Evolutionary conservation across 2,888 invertebrate genomes (phyloP).

Genomic region (Laothoe populi): DNA sequence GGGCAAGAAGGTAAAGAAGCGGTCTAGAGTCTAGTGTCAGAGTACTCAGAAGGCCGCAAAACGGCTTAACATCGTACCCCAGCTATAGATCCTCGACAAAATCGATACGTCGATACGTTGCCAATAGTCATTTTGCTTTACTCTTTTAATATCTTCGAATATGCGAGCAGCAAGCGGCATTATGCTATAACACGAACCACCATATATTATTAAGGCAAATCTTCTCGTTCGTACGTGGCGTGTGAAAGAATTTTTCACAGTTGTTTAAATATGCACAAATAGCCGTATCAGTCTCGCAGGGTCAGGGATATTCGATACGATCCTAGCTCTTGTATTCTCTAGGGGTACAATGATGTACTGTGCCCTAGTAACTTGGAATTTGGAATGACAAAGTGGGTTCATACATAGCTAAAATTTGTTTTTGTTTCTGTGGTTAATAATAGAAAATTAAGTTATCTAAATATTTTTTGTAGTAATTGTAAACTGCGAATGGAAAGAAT

Average conservation of each 20-base stretch:
- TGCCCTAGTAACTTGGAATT: background rate
- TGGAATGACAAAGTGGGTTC: too few species aligned
- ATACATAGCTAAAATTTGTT: background rate
- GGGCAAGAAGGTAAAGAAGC: too few species aligned
- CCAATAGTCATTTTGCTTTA: background rate
- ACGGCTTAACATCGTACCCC: too few species aligned
- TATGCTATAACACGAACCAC: slow-evolving; percentile 20
- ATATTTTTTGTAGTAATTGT: too few species aligned
- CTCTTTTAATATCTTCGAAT: slow-evolving; percentile 1
- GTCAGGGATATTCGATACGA: slow-evolving; percentile 39
- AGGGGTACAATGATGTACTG: slow-evolving; percentile 26
- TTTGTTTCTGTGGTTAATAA: background rate
- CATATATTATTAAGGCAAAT: slow-evolving; percentile 35
- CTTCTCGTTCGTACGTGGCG: slow-evolving; percentile 33
- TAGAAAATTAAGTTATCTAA: too few species aligned
- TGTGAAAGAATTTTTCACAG: slow-evolving; percentile 46
- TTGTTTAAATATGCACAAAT: slow-evolving; percentile 56
- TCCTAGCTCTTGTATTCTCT: slow-evolving; percentile 34
- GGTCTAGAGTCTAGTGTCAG: too few species aligned
- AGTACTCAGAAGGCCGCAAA: too few species aligned
- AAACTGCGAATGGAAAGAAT: too few species aligned
- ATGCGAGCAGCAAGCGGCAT: background rate
- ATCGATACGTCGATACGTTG: background rate
- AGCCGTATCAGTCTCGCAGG: slow-evolving; percentile 42
- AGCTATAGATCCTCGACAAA: too few species aligned